Percentiles rank a stretch among this genome's conserved stretches.
Conservation (phyloP, 2,888 invertebrate genomes). For the Rugalucina vietnamica region DNA sequence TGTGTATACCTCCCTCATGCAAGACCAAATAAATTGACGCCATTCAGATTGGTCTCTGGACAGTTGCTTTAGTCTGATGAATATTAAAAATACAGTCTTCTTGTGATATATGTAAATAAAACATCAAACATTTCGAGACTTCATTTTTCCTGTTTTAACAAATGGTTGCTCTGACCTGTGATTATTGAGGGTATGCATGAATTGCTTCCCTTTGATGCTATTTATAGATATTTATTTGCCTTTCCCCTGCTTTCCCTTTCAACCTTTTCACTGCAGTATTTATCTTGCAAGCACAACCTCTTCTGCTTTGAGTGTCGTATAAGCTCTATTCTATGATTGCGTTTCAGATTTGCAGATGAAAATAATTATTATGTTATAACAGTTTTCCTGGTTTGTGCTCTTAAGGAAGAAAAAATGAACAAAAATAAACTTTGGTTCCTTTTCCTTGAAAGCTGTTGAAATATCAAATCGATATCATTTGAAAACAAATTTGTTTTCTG, state of each 20-base stretch:
- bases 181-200: conserved; percentile 52
- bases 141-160: conserved; percentile 13
- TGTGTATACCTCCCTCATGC: too few species aligned
- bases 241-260: neutral
- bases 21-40: too few species aligned
- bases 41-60: too few species aligned
- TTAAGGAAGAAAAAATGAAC: too few species aligned
- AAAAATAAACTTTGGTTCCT: too few species aligned
- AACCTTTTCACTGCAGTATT: neutral
- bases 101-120: too few species aligned
- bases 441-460: too few species aligned
- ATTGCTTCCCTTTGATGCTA: conserved; percentile 29
- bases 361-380: neutral
- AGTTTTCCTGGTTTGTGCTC: conserved; percentile 19
- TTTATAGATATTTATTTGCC: conserved; percentile 32
- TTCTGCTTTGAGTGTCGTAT: conserved; percentile 11
- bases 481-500: too few species aligned
- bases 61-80: too few species aligned
- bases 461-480: too few species aligned
- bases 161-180: conserved; percentile 48
- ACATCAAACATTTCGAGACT: too few species aligned
- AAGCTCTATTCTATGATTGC: neutral
- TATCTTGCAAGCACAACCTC: conserved; percentile 1
- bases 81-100: too few species aligned
- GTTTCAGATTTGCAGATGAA: neutral